Conservation (phyloP, 2,888 invertebrate genomes). For the Latrodectus hesperus region DNA sequence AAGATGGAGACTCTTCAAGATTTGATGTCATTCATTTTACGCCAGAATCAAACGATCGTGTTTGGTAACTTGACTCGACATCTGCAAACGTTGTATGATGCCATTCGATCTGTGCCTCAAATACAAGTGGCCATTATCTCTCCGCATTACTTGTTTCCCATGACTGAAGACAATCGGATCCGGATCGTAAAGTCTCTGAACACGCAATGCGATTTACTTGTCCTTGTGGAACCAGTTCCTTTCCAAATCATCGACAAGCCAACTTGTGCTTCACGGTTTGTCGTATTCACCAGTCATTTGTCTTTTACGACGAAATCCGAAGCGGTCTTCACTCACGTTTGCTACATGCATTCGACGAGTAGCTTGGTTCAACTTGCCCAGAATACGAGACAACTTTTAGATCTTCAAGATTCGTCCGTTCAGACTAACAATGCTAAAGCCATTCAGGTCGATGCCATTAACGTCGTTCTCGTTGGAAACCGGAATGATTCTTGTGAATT, state of each 20-base stretch:
- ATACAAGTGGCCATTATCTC: neutral
- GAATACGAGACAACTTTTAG: neutral
- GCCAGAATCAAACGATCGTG: conserved; percentile 8
- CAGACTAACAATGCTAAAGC: neutral
- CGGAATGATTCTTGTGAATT: neutral
- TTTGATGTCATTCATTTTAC: conserved; percentile 3
- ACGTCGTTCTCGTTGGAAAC: neutral
- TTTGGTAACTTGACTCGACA: conserved; percentile 23
- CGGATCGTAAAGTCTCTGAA: neutral
- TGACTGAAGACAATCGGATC: neutral
- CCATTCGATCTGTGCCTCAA: neutral
- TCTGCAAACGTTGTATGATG: neutral
- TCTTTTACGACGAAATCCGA: neutral
- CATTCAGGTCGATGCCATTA: neutral
- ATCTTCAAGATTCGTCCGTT: conserved; percentile 1
- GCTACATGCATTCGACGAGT: neutral
- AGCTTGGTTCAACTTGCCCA: neutral
- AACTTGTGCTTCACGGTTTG: neutral
- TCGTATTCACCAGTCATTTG: conserved; percentile 28
- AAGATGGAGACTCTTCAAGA: neutral
- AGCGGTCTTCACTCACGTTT: neutral
- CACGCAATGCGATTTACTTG: neutral
- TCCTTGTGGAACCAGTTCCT: conserved; percentile 6
- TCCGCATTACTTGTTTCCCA: neutral
- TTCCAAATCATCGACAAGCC: neutral